These are phyloP conservation scores for Styela plicata DNA, from an alignment of 23 tunicate genomes.

Conservation along the genomic window DNA sequence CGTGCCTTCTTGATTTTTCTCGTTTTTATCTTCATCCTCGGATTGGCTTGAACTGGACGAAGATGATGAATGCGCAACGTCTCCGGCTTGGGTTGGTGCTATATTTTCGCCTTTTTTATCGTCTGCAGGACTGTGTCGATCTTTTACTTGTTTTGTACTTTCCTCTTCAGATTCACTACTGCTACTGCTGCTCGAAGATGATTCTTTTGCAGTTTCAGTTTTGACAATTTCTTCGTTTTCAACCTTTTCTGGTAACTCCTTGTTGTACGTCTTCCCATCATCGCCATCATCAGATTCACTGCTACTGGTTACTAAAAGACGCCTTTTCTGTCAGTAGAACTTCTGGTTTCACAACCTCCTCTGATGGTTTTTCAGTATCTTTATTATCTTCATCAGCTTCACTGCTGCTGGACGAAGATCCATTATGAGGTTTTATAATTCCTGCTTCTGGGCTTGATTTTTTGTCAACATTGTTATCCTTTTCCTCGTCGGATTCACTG, in stretches of 20 bases:
- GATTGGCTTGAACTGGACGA: background rate
- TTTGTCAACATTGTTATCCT: background rate
- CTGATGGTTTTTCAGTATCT: background rate
- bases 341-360: background rate
- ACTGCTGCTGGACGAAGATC: background rate
- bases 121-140: too few species aligned
- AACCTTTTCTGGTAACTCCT: background rate
- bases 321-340: background rate
- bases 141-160: background rate
- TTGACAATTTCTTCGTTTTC: background rate
- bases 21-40: background rate
- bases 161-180: conserved; percentile 3
- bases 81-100: too few species aligned
- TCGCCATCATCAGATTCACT: background rate
- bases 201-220: background rate
- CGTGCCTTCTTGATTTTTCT: background rate
- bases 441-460: too few species aligned
- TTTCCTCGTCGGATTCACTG: conserved; percentile 4
- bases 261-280: too few species aligned
- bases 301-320: background rate
- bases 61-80: conserved; percentile 1
- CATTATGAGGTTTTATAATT: too few species aligned
- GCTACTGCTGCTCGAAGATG: conserved; percentile 12
- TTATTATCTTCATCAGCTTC: conserved; percentile 15
- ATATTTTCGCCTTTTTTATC: background rate